Conservation (phyloP, 1,140 invertebrate species). For the Drosophila pachea region DNA sequence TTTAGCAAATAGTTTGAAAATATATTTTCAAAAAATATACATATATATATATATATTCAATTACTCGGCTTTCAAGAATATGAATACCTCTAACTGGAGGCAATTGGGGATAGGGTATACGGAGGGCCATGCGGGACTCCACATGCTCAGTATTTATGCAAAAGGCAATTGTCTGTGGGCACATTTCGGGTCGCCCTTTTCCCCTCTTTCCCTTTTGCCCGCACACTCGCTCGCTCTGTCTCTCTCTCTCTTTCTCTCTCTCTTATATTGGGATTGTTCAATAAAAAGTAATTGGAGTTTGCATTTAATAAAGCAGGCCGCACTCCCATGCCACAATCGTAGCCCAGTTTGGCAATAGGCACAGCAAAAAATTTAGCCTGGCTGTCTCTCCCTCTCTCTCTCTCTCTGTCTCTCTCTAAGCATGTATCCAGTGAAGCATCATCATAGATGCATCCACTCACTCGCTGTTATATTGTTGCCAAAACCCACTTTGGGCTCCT, state of each 20-base stretch:
- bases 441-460: slow-evolving; percentile 69
- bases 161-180: too few relatives aligned
- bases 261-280: slow-evolving; percentile 45
- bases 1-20: slow-evolving; percentile 11
- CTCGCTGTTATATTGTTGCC: slow-evolving; percentile 53
- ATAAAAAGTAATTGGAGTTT: slow-evolving; percentile 77
- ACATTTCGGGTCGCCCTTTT: too few relatives aligned
- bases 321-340: slow-evolving; percentile 27
- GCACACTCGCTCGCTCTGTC: background rate
- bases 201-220: too few relatives aligned
- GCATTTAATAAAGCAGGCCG: slow-evolving; percentile 64
- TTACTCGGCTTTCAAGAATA: slow-evolving; percentile 17
- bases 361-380: slow-evolving; percentile 51
- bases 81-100: background rate
- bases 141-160: too few relatives aligned
- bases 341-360: slow-evolving; percentile 30
- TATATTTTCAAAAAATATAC: background rate
- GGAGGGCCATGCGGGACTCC: too few relatives aligned
- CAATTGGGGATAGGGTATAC: background rate
- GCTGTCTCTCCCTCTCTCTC: background rate
- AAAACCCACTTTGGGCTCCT: background rate
- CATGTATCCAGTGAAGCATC: slow-evolving; percentile 70
- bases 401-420: slow-evolving; percentile 11
- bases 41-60: background rate
- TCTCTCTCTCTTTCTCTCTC: slow-evolving; percentile 7